Evolutionary conservation across 2,113 vertebrate genomes (phyloP).

Genomic region (Gallinago paraguaiae): DNA sequence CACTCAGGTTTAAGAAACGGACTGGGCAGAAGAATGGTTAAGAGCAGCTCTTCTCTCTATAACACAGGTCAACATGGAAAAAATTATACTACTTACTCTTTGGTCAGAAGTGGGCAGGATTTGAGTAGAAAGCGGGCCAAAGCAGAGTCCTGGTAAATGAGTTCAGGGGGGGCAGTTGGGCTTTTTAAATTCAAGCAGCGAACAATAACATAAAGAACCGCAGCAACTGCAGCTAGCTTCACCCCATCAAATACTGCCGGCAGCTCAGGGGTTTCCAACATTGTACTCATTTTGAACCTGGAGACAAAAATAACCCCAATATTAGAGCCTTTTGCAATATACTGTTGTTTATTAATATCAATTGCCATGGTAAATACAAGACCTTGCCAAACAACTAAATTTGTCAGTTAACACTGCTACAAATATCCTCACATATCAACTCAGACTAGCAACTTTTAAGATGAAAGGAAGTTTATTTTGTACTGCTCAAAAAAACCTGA

Average conservation of each 20-base stretch:
- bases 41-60: neutral
- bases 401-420: neutral
- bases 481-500: neutral
- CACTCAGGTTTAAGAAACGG: neutral
- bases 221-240: constrained; percentile 94
- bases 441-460: neutral
- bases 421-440: neutral
- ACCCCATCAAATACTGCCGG: constrained; percentile 95
- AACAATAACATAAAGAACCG: constrained; percentile 92
- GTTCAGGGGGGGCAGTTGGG: constrained; percentile 90
- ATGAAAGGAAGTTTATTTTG: neutral
- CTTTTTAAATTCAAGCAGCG: constrained; percentile 97
- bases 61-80: neutral
- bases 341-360: neutral
- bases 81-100: constrained; percentile 88
- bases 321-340: neutral
- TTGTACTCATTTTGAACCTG: constrained; percentile 74
- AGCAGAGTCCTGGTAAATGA: constrained; percentile 90
- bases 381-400: neutral
- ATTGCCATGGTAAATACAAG: neutral
- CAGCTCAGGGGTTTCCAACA: constrained; percentile 88
- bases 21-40: neutral
- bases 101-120: constrained; percentile 94
- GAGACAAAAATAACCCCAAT: neutral
- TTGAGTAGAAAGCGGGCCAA: constrained; percentile 92